Percentiles rank a stretch among this genome's conserved stretches.
These are phyloP conservation scores for Sebastes hubbsi DNA, from an alignment of 2,797 vertebrate species.

Conservation along the genomic window DNA sequence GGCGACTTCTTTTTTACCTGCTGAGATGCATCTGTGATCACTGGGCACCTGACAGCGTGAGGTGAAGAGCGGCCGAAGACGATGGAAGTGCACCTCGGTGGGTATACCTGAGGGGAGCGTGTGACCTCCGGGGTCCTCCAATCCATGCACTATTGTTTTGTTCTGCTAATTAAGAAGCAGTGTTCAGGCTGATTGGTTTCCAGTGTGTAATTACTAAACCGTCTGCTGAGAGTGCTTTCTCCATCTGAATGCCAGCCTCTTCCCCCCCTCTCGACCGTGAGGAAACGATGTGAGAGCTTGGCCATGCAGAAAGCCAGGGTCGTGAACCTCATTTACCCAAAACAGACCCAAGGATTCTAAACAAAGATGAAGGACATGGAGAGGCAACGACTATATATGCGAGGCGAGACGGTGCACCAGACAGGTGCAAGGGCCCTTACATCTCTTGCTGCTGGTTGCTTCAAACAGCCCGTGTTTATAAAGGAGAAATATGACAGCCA, in stretches of 20 bases:
- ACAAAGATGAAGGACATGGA: slow-evolving; percentile 65
- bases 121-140: slow-evolving; percentile 76
- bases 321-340: slow-evolving; percentile 70
- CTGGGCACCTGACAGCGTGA: slow-evolving; percentile 9
- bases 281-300: slow-evolving; percentile 59
- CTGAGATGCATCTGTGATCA: slow-evolving; percentile 61
- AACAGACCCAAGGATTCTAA: slow-evolving; percentile 62
- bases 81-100: slow-evolving; percentile 48
- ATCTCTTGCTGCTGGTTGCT: slow-evolving; percentile 17
- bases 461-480: slow-evolving; percentile 27
- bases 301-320: slow-evolving; percentile 73
- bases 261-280: slow-evolving; percentile 57
- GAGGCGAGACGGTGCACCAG: slow-evolving; percentile 25
- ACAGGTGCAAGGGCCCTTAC: slow-evolving; percentile 19
- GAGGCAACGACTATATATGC: not conserved
- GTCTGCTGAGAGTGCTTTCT: slow-evolving; percentile 81
- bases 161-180: slow-evolving; percentile 85
- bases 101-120: slow-evolving; percentile 63
- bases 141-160: slow-evolving; percentile 81
- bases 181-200: slow-evolving; percentile 86
- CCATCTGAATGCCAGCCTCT: slow-evolving; percentile 71
- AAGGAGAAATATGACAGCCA: slow-evolving; percentile 37
- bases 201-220: slow-evolving; percentile 85
- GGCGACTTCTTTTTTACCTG: slow-evolving; percentile 42
- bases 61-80: slow-evolving; percentile 32